These are phyloP conservation scores for Trichoplusia ni DNA, from an alignment of 1,140 invertebrate species.

Conservation along the genomic window DNA sequence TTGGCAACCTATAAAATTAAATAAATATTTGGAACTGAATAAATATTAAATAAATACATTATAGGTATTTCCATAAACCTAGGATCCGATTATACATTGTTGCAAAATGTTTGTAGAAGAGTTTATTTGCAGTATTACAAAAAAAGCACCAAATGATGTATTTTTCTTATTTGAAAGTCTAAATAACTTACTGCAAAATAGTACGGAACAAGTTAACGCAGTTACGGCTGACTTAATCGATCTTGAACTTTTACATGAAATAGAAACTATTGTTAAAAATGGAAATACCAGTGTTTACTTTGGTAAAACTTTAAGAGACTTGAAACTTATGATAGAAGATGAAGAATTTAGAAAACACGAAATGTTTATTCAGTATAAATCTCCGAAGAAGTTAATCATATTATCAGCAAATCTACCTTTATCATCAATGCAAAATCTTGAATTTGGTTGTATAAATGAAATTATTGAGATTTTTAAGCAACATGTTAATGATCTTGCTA, in stretches of 20 bases:
- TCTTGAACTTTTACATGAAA: slow-evolving; percentile 53
- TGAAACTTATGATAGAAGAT: slow-evolving; percentile 57
- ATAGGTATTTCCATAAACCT: no score
- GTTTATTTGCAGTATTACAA: neutral
- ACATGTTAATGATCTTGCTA: slow-evolving; percentile 46
- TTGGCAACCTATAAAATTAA: no score
- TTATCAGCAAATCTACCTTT: slow-evolving; percentile 46
- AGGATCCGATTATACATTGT: no score
- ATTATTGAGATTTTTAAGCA: slow-evolving; percentile 47
- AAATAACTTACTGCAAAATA: slow-evolving; percentile 8
- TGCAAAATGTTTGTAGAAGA: no score
- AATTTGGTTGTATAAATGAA: slow-evolving; percentile 52
- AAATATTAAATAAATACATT: no score
- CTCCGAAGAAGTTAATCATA: slow-evolving; percentile 50
- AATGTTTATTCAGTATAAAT: slow-evolving; percentile 52
- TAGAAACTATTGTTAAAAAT: slow-evolving; percentile 33
- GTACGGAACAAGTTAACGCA: slow-evolving; percentile 30
- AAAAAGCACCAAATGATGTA: neutral
- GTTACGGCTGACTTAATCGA: slow-evolving; percentile 48
- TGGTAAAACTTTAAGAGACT: slow-evolving; percentile 58
- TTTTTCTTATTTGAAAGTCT: slow-evolving; percentile 21
- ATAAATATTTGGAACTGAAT: no score
- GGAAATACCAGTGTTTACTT: slow-evolving; percentile 40
- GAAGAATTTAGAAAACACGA: slow-evolving; percentile 49
- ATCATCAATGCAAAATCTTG: slow-evolving; percentile 49